A percentile compares a stretch with the other conserved stretches of the same genome.
phyloP scores from a whole-genome alignment of 2,797 vertebrate genomes.

The Otus scops region DNA sequence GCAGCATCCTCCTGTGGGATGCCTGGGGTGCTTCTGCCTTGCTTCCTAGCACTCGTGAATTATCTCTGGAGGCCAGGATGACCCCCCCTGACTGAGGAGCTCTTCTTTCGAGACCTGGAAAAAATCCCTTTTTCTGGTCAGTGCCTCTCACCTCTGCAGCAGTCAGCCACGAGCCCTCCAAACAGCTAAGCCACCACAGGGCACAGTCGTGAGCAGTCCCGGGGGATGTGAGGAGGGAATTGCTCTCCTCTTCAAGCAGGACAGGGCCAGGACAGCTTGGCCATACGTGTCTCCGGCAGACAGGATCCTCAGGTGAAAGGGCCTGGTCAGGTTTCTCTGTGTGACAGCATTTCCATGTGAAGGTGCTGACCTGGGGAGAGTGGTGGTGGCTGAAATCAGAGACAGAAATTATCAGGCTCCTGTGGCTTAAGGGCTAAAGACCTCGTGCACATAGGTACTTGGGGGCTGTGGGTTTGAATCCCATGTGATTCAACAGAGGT shows the following conservation, averaged over 20 bases:
- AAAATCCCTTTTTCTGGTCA: neutral
- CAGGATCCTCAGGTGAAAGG: neutral
- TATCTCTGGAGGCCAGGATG: neutral
- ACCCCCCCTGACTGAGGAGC: neutral
- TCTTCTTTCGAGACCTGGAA: neutral
- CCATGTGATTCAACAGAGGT: accelerated
- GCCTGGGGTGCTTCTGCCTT: neutral
- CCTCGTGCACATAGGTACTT: accelerated
- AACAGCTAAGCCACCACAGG: neutral
- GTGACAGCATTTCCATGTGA: neutral
- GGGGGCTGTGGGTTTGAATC: constrained; percentile 28
- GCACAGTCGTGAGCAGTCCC: accelerated
- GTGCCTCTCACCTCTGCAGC: neutral
- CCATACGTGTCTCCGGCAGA: neutral
- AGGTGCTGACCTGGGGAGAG: neutral
- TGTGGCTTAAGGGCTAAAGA: neutral
- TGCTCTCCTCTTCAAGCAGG: neutral
- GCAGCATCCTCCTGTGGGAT: neutral
- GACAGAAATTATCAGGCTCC: neutral
- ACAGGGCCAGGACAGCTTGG: neutral
- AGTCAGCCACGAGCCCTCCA: neutral
- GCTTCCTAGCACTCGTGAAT: neutral
- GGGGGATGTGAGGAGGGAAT: neutral
- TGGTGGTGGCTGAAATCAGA: neutral
- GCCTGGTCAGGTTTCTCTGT: neutral